Base-by-base conservation (phyloP, 2,797 vertebrate genomes). In the Trematomus bernacchii region DNA sequence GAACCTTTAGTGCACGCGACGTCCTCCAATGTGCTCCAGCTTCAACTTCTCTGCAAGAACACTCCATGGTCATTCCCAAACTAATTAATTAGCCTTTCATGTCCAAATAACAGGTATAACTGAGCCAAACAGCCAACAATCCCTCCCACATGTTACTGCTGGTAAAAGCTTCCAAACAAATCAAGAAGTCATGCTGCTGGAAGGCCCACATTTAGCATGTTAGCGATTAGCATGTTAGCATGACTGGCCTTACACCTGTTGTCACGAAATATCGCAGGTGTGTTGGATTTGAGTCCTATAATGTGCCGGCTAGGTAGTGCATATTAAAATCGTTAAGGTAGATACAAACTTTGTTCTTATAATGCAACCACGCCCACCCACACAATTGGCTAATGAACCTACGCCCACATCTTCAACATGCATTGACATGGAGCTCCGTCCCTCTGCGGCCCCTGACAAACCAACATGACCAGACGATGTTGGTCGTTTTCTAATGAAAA, bases 1-100 rank as follows among this genome's bases (percentile, higher is more conserved):
- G 19, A 23, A 23, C 1, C n/a, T 51, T 0, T 19, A 10, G 46
- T 9, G 16, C 0, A 48, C 43, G 0, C 42, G 0, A 61, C 18
- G 62, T 50, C 47, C 6, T 65, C 13, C 21, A 18, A 1, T n/a
- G 21, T 30, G 16, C 19, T 50, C 37, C 10, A 18, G 6, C 6
- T 66, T 42, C 14, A 52, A 16, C 62, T 10, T 51, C n/a, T 19
- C 46, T 10, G 27, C 16, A 30, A 9, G 16, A 27, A 19, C 4
- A 21, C 21, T 14, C 12, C 15, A 7, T 19, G 15, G 3, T 3
- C 23, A 10, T n/a, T 37, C 18, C 54, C 23, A 54, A 27, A 15
- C 27, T 8, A 27, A 27, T 27, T 5, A 16, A 13, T 54, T 2
- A 4, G 14, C 13, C 3, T 30, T 27, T 16, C 15, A 27, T 47